Percentiles rank a stretch among this genome's conserved stretches.
These are phyloP conservation scores for Dasypolia templi DNA, from an alignment of 2,888 invertebrate species.

Conservation along the genomic window DNA sequence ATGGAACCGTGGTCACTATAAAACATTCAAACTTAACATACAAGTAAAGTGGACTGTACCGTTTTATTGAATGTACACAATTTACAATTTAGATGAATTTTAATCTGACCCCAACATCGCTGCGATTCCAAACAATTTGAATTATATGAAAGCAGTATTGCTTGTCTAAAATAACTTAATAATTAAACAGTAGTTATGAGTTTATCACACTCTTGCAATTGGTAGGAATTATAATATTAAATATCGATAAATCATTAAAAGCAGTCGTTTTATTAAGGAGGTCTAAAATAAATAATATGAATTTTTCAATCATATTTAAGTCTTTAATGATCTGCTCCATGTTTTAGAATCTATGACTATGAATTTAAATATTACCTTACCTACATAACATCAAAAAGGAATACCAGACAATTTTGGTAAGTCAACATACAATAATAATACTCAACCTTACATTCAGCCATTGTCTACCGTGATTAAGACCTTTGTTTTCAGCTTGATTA, in stretches of 20 bases:
- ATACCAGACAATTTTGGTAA: not conserved
- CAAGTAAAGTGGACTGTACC: not conserved
- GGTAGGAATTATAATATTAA: too few species aligned
- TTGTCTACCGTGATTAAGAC: slow-evolving; percentile 27
- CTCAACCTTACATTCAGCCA: not conserved
- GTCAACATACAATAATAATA: too few species aligned
- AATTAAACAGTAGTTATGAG: too few species aligned
- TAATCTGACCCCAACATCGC: slow-evolving; percentile 1
- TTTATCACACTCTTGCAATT: too few species aligned
- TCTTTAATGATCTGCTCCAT: not conserved
- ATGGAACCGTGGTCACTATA: not conserved
- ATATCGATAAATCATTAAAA: too few species aligned
- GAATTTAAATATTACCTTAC: not conserved
- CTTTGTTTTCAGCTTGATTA: slow-evolving; percentile 24
- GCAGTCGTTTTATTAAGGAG: too few species aligned
- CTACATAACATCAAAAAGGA: slow-evolving; percentile 6
- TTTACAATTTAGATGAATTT: slow-evolving; percentile 11
- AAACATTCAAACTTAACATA: slow-evolving; percentile 9
- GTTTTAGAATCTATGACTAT: not conserved
- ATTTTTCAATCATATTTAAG: not conserved
- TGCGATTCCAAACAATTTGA: not conserved
- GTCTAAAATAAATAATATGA: not conserved
- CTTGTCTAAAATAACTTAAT: not conserved
- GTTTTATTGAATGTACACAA: slow-evolving; percentile 7
- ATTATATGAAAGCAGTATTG: not conserved